These are phyloP conservation scores for Craterocephalus amniculus DNA, from an alignment of 2,797 vertebrate genomes.

Conservation along the genomic window DNA sequence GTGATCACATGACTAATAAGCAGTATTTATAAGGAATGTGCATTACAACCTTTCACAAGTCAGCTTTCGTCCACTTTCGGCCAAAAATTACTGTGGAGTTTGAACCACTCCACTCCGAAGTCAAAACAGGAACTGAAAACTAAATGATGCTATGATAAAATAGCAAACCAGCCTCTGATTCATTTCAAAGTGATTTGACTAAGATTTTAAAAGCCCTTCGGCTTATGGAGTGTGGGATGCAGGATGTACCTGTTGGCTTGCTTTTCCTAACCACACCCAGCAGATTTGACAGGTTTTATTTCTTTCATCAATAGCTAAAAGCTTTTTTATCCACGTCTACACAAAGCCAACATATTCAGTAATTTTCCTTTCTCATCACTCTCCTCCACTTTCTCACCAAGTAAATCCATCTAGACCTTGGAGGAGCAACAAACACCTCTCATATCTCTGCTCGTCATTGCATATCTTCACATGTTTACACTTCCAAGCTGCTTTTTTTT, in stretches of 20 bases:
- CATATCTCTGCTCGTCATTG: constrained; percentile 7
- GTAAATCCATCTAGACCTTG: constrained; percentile 57
- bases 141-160: neutral
- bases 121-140: constrained; percentile 38
- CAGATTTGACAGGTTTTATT: neutral
- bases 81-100: constrained; percentile 32
- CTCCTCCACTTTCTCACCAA: constrained; percentile 28
- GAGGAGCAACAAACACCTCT: constrained; percentile 36
- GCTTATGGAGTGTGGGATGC: constrained; percentile 12
- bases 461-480: constrained; percentile 31
- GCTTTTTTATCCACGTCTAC: neutral
- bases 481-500: constrained; percentile 9
- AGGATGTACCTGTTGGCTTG: constrained; percentile 9
- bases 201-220: too few species aligned
- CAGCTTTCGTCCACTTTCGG: constrained; percentile 37
- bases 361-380: constrained; percentile 15
- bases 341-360: neutral
- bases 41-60: constrained; percentile 50
- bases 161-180: neutral
- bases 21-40: constrained; percentile 24
- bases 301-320: neutral
- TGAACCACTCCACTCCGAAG: constrained; percentile 22
- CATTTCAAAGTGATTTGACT: neutral
- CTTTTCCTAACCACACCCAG: neutral
- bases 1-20: constrained; percentile 23